Conservation (phyloP, 2,113 vertebrate species). For the Ailurus styani region DNA sequence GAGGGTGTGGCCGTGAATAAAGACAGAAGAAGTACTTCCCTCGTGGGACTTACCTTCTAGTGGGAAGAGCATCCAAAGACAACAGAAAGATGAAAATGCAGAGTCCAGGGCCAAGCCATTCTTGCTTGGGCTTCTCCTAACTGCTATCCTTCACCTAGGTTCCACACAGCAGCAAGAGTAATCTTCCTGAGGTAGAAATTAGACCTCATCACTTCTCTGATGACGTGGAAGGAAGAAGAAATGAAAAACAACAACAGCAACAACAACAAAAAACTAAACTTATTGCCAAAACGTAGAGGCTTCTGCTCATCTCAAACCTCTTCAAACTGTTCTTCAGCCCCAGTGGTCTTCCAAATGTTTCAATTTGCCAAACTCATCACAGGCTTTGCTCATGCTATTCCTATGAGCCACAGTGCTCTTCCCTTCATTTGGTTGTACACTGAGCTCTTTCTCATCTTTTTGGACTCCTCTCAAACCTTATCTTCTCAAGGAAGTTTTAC, state of each 20-base stretch:
- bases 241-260: not conserved
- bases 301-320: not conserved
- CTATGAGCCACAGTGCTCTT: not conserved
- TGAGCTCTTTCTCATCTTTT: not conserved
- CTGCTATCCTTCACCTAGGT: accelerated
- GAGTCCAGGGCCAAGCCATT: not conserved
- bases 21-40: not conserved
- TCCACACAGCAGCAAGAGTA: not conserved
- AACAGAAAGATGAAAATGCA: not conserved
- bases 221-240: not conserved
- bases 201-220: not conserved
- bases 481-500: not conserved
- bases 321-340: not conserved
- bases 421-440: not conserved
- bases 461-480: not conserved
- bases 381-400: not conserved
- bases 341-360: not conserved
- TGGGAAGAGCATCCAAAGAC: not conserved
- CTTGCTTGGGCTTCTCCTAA: not conserved
- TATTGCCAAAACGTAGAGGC: not conserved
- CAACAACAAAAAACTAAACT: not conserved
- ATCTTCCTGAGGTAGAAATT: not conserved
- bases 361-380: not conserved
- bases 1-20: not conserved
- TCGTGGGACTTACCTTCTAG: not conserved